Conservation (phyloP, 2,113 vertebrate genomes). For the Oxygymnocypris stewartii region DNA sequence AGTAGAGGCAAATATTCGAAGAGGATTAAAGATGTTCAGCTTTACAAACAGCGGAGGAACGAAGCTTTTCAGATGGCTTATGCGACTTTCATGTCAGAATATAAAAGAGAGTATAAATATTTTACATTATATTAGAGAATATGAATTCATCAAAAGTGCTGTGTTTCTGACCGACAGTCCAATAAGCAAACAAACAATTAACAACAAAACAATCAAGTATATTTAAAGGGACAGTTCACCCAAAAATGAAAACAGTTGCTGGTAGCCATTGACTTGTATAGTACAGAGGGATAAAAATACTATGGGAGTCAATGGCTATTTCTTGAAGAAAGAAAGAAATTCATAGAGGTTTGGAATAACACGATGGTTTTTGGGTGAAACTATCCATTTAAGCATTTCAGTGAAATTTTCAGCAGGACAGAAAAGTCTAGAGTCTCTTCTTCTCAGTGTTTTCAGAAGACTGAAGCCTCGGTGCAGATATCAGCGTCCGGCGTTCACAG, state of each 20-base stretch:
- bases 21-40: constrained; percentile 6
- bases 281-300: not conserved
- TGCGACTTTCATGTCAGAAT: constrained; percentile 31
- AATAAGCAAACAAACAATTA: constrained; percentile 27
- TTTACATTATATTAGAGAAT: constrained; percentile 44
- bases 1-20: constrained; percentile 15
- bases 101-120: constrained; percentile 49
- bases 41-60: constrained; percentile 26
- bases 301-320: no score
- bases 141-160: constrained; percentile 49
- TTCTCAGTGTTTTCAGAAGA: not conserved
- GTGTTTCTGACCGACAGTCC: constrained; percentile 28
- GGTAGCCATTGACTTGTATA: not conserved
- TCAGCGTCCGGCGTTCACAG: not conserved
- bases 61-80: constrained; percentile 37
- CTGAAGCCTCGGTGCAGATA: not conserved
- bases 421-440: constrained; percentile 31
- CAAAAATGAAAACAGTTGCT: not conserved
- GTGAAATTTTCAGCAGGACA: constrained; percentile 53
- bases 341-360: not conserved
- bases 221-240: not conserved
- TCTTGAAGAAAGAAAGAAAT: not conserved
- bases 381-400: constrained; percentile 32
- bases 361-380: not conserved
- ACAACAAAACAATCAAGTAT: constrained; percentile 33